Base-by-base conservation (phyloP, 2,113 vertebrate genomes). In the Coturnix japonica region DNA sequence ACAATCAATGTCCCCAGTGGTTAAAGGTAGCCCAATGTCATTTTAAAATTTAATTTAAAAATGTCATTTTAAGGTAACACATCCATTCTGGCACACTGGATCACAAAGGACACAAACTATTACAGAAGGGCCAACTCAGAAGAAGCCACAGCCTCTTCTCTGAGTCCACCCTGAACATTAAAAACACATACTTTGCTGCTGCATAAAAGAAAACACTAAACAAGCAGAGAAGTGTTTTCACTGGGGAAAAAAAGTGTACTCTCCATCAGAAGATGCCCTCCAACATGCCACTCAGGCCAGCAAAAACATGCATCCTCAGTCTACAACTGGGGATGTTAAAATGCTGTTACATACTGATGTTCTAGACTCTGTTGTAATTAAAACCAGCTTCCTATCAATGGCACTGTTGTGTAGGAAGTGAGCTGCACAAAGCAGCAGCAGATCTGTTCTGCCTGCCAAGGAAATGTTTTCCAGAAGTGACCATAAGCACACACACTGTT, bases 111-210 rank as follows among this genome's bases (percentile, higher is more conserved):
- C 13, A 1, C 46, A 25, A 21, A 49, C 87, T 80, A 22, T 26
- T 37, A 47, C 22, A 57, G 22, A 49, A 47, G 0, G 0, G 13
- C 23, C 71, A 46, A 10, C 25, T 83, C 13, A 30, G 28, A 49
- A 90, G 26, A 43, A 77, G 64, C 23, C 11, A 43, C 0, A 0
- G 1, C 76, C 26, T 44, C 39, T 77, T 69, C 49, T 80, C 51
- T 35, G 28, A 63, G 46, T 59, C 23, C 59, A 28, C 15, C 67
- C n/a, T 57, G 54, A 65, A 53, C n/a, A 79, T 21, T 35, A 9
- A 61, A 61, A 0, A 0, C 0, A 0, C 8, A 23, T n/a, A 8
- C 3, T 2, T 10, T 37, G 60, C 67, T 76, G 7, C 21, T 33
- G 2, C 44, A 41, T 49, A 35, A 64, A 91, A 66, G 21, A 81